Base-by-base conservation (phyloP, 2,797 vertebrate genomes). In the Echiichthys vipera region DNA sequence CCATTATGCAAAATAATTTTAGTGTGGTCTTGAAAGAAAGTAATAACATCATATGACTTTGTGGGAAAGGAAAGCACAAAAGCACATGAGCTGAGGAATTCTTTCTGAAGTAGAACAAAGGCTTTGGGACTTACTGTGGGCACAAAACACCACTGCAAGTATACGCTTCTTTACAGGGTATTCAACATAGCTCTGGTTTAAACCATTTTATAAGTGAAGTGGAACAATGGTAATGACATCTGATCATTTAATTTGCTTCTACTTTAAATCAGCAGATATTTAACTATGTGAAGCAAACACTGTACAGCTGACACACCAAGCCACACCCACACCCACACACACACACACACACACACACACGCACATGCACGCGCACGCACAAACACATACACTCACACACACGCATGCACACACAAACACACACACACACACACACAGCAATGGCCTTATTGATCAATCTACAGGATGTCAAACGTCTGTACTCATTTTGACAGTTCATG, bases 81-180 rank as follows among this genome's bases (percentile, higher is more conserved):
- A 78, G 65, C 75, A 76, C 81, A 84, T 70, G 81, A 84, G 85
- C 77, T 82, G 65, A 75, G 54, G 65, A 78, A 84, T 77, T 82
- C 81, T 78, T 54, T 66, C 25, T 34, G 54, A 76, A 80, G 81
- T 71, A 67, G 85, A 84, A 87, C 71, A 82, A 78, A 79, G 70
- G 43, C 66, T 84, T 15, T 46, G 63, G 39, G 79, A 62, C n/a
- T 62, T 5, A 22, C 27, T 78, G 70, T 62, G 65, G 73, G 58
- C 57, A 67, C 55, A 36, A 63, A 75, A 77, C 54, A 79, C 37
- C 40, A 32, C 55, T 43, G 54, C 47, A 66, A 45, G 57, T 51
- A 20, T 36, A 42, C 39, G 55, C 37, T 46, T 36, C 62, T 71
- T 72, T 30, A 66, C 6, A 3, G n/a, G 49, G 24, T 20, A 58